A percentile compares a stretch with the other conserved stretches of the same genome.
Conservation (phyloP, 2,888 invertebrate species). For the Sarcophaga rosellei region DNA sequence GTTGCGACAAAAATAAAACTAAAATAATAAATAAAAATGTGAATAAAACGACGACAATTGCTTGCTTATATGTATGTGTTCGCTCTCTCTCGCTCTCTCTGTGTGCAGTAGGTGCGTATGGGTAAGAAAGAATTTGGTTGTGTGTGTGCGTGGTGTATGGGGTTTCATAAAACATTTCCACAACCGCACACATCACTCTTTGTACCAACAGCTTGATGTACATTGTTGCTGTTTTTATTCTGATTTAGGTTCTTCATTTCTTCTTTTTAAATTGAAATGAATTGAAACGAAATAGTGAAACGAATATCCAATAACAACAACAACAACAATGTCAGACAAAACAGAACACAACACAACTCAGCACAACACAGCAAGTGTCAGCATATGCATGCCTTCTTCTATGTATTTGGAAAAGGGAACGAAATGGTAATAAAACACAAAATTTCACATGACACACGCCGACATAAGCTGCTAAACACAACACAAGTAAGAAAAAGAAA, state of each 20-base stretch:
- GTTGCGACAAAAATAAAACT: slow-evolving; percentile 73
- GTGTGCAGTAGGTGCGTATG: too few relatives aligned
- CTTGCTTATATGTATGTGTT: neutral
- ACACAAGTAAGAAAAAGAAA: too few relatives aligned
- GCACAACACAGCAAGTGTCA: too few relatives aligned
- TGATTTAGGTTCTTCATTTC: neutral
- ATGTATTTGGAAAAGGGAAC: too few relatives aligned
- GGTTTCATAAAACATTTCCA: too few relatives aligned
- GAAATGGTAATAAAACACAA: too few relatives aligned
- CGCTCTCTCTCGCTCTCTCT: neutral
- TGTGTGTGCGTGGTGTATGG: too few relatives aligned
- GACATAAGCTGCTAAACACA: too few relatives aligned
- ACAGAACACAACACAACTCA: too few relatives aligned
- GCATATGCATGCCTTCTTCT: too few relatives aligned
- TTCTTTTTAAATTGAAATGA: neutral
- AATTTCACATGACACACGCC: too few relatives aligned
- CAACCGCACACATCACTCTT: neutral
- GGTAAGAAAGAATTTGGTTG: too few relatives aligned
- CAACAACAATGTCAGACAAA: neutral
- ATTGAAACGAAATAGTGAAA: neutral
- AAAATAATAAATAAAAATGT: slow-evolving; percentile 67
- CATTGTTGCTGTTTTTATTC: neutral
- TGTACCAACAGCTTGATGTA: neutral
- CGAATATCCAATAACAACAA: neutral
- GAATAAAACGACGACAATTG: neutral